Evolutionary conservation across 1,140 invertebrate species (phyloP).

Genomic region (Venustaconcha ellipsiformis): DNA sequence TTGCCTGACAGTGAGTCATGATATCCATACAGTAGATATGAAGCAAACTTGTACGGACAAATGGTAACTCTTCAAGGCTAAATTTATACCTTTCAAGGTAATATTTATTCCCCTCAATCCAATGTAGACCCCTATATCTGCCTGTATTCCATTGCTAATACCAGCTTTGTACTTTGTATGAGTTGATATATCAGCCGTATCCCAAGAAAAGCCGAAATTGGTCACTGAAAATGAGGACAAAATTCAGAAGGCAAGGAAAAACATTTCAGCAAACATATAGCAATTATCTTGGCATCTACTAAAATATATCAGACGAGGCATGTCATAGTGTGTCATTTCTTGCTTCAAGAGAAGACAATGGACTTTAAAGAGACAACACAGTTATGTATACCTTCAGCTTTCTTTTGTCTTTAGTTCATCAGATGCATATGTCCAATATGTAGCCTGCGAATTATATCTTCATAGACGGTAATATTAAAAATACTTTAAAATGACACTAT

Average conservation of each 20-base stretch:
- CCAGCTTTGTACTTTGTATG: slow-evolving; percentile 92
- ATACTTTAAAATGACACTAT: too few species aligned
- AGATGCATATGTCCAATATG: too few species aligned
- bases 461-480: too few species aligned
- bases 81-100: slow-evolving; percentile 84
- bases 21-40: too few species aligned
- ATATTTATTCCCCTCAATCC: slow-evolving; percentile 96
- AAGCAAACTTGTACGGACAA: too few species aligned
- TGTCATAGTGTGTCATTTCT: neutral
- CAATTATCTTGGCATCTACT: neutral
- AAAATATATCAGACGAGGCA: neutral
- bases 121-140: slow-evolving; percentile 90
- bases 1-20: too few species aligned
- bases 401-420: too few species aligned
- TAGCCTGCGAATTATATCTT: too few species aligned
- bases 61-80: neutral
- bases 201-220: slow-evolving; percentile 93
- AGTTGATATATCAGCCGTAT: slow-evolving; percentile 86
- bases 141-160: slow-evolving; percentile 87
- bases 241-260: neutral
- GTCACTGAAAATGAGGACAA: slow-evolving; percentile 78
- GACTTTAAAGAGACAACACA: neutral
- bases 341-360: neutral
- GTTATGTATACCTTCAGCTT: neutral
- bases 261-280: neutral